These are phyloP conservation scores for Elachura formosa DNA, from an alignment of 2,113 vertebrate species.

Conservation along the genomic window DNA sequence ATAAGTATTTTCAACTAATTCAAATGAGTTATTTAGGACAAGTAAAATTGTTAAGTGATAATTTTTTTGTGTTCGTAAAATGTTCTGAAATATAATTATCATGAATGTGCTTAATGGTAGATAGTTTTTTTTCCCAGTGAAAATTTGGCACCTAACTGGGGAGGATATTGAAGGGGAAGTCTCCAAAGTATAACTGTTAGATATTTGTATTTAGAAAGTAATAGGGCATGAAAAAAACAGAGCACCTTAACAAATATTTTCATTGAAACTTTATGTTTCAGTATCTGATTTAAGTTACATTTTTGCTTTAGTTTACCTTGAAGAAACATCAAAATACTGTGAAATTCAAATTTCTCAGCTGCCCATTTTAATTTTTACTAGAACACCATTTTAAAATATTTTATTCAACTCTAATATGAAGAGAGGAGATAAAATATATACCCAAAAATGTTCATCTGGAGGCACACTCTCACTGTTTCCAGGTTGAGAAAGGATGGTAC, in stretches of 20 bases:
- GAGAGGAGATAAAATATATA: background rate
- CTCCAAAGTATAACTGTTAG: background rate
- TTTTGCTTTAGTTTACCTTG: background rate
- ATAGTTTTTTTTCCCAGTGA: background rate
- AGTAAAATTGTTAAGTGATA: background rate
- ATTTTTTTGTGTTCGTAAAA: background rate
- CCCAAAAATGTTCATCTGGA: background rate
- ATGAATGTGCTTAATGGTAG: background rate
- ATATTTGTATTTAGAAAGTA: background rate
- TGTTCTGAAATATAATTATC: background rate
- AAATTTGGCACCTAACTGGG: background rate
- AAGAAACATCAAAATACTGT: background rate
- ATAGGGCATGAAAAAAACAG: background rate
- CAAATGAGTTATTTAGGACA: background rate
- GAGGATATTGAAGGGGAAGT: background rate
- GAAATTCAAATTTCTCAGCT: background rate
- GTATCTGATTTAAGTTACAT: background rate
- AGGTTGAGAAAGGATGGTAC: slow-evolving; percentile 71
- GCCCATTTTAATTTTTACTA: background rate
- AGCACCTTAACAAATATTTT: background rate
- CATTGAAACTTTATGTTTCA: background rate
- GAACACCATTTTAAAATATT: background rate
- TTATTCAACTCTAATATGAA: background rate
- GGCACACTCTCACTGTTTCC: background rate
- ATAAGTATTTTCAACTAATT: background rate